Percentiles rank a stretch among this genome's conserved stretches.
phyloP scores from a whole-genome alignment of 1,140 invertebrate species.

The Papilio machaon region DNA sequence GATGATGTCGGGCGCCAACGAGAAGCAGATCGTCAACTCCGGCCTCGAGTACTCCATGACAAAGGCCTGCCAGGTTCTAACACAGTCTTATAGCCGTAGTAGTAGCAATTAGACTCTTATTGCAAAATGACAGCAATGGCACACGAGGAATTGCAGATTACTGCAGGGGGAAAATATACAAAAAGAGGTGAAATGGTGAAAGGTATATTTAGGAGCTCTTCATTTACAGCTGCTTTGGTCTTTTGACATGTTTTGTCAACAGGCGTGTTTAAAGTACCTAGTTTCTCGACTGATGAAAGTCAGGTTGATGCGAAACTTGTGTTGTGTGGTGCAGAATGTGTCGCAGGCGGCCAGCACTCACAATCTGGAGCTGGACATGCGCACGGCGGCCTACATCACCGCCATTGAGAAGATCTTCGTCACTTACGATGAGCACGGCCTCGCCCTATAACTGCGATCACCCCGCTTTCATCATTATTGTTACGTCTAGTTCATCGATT shows the following conservation, averaged over 20 bases:
- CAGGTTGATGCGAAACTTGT: not conserved
- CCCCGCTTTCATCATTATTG: not conserved
- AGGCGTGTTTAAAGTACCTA: too few relatives aligned
- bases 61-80: conserved; percentile 80
- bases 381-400: conserved; percentile 92
- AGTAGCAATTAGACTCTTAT: not conserved
- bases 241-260: too few relatives aligned
- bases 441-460: conserved; percentile 63
- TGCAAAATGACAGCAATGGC: too few relatives aligned
- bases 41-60: conserved; percentile 92
- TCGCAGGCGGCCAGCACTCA: conserved; percentile 87
- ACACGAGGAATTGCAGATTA: too few relatives aligned
- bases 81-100: not conserved
- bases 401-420: conserved; percentile 93
- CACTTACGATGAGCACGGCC: conserved; percentile 89
- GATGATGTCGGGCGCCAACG: conserved; percentile 87
- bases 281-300: too few relatives aligned
- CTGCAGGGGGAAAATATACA: too few relatives aligned
- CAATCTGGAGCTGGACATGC: conserved; percentile 90
- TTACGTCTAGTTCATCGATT: conserved; percentile 11
- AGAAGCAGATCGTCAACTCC: conserved; percentile 92
- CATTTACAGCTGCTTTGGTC: too few relatives aligned
- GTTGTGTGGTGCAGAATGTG: conserved; percentile 83
- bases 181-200: too few relatives aligned
- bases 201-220: too few relatives aligned